Conservation (phyloP, 2,113 vertebrate species). For the Austrofundulus limnaeus region DNA sequence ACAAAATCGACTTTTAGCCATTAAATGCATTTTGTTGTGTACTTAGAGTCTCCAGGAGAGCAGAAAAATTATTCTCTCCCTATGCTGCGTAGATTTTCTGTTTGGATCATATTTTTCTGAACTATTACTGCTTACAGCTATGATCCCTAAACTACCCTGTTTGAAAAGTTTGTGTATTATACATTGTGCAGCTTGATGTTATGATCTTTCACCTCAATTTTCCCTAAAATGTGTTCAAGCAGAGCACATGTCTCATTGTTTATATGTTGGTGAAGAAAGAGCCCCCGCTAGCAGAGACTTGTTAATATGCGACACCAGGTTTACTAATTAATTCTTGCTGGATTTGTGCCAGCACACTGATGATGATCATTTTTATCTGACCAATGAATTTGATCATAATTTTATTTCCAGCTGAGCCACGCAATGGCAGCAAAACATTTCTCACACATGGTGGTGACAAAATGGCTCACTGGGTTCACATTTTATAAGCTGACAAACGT, state of each 20-base stretch:
- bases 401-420: slow-evolving; percentile 50
- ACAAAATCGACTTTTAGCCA: no score
- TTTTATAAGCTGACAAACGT: slow-evolving; percentile 51
- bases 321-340: slow-evolving; percentile 37
- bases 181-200: neutral
- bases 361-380: slow-evolving; percentile 35
- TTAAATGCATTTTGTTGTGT: no score
- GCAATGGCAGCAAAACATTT: slow-evolving; percentile 38
- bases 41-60: no score
- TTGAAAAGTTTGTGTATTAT: neutral
- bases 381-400: slow-evolving; percentile 36
- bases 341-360: slow-evolving; percentile 32
- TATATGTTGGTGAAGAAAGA: slow-evolving; percentile 8
- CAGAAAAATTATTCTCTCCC: no score
- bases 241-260: slow-evolving; percentile 5
- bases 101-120: no score
- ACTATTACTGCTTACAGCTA: no score
- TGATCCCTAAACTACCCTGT: neutral
- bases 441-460: slow-evolving; percentile 48
- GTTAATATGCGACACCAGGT: slow-evolving; percentile 28
- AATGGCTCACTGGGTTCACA: slow-evolving; percentile 42
- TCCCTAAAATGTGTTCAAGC: slow-evolving; percentile 5
- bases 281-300: slow-evolving; percentile 25
- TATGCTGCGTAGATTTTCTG: no score
- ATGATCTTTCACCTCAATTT: neutral